phyloP scores from a whole-genome alignment of 2,888 invertebrate species.

The Dynastes grantii region DNA sequence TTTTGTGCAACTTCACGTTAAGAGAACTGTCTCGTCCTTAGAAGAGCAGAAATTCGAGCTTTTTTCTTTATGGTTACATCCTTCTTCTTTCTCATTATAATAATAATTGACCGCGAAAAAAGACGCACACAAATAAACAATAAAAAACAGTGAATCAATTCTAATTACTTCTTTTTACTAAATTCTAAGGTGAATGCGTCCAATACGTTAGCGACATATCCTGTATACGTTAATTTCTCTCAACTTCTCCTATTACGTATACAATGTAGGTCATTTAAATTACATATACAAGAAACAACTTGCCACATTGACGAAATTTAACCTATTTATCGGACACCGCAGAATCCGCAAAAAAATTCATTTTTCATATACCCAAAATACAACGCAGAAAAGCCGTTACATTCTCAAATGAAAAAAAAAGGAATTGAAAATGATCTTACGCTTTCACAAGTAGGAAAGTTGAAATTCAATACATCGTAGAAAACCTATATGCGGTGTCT shows the following conservation, averaged over 20 bases:
- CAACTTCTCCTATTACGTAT: not conserved
- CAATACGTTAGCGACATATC: no score
- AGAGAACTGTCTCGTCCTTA: no score
- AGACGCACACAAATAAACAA: no score
- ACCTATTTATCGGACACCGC: constrained; percentile 36
- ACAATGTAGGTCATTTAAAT: constrained; percentile 22
- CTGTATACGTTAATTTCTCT: no score
- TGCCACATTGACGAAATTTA: constrained; percentile 14
- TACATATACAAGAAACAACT: not conserved
- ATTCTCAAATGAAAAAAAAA: not conserved
- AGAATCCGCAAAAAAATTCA: constrained; percentile 14
- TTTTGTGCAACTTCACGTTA: no score
- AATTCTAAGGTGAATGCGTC: no score
- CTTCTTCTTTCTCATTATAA: no score
- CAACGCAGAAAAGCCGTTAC: constrained; percentile 10
- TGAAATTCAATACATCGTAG: constrained; percentile 33
- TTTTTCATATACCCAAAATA: constrained; percentile 10
- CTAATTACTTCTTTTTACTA: no score
- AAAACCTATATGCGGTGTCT: constrained; percentile 25
- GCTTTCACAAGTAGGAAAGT: constrained; percentile 47
- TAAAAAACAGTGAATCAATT: no score
- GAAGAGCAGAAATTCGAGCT: no score
- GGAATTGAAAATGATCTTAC: constrained; percentile 25
- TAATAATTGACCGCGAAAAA: no score
- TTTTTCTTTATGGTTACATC: no score